Evolutionary conservation across 1,140 invertebrate species (phyloP).

Genomic region (Eueides isabella): DNA sequence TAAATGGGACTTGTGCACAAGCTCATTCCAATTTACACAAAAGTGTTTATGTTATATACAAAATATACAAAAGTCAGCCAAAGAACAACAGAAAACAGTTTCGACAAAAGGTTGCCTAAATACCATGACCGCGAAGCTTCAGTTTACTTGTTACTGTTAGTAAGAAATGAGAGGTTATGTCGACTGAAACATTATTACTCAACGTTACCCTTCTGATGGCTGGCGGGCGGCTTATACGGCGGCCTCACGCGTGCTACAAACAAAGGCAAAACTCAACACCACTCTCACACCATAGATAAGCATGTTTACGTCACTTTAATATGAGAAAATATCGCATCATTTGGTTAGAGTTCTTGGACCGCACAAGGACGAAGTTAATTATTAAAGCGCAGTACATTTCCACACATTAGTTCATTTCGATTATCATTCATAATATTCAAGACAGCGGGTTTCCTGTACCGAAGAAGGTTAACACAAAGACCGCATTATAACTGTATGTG

Average conservation of each 20-base stretch:
- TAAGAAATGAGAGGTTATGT: conserved; percentile 57
- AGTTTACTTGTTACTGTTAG: conserved; percentile 51
- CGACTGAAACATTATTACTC: conserved; percentile 53
- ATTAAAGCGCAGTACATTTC: conserved; percentile 29
- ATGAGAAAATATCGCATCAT: conserved; percentile 18
- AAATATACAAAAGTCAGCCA: conserved; percentile 37
- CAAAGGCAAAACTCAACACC: conserved; percentile 73
- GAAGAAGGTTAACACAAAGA: conserved; percentile 19
- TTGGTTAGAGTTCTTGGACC: conserved; percentile 29
- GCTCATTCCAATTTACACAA: not conserved
- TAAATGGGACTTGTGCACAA: not conserved
- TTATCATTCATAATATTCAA: conserved; percentile 16
- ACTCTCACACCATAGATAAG: conserved; percentile 59
- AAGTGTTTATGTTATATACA: conserved; percentile 16
- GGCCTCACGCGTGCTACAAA: conserved; percentile 73
- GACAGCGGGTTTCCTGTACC: not conserved
- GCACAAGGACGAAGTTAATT: conserved; percentile 30
- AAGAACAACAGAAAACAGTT: conserved; percentile 34
- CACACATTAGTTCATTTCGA: conserved; percentile 8
- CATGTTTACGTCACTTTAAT: conserved; percentile 34
- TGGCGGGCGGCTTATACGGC: conserved; percentile 71
- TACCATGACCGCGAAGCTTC: conserved; percentile 64
- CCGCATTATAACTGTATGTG: not conserved
- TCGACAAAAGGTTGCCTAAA: conserved; percentile 64
- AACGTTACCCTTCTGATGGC: conserved; percentile 79